Evolutionary conservation across 2,888 invertebrate genomes (phyloP), one percentile per base, ranked within the genome.

Genomic region (Chrysopilus asiliformis): DNA sequence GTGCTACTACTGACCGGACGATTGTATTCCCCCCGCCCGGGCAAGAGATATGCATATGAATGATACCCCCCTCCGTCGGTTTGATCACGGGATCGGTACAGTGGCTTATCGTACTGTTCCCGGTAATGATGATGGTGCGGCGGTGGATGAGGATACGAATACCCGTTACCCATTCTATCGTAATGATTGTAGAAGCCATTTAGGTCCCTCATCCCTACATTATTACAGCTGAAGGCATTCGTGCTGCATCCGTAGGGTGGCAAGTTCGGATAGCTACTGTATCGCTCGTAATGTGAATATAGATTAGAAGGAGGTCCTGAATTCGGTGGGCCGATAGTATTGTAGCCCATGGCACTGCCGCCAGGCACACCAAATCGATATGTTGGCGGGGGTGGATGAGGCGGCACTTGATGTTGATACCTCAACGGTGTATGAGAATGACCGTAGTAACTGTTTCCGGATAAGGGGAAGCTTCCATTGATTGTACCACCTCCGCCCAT

Each of bases 231-330:
- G 9, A 32, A 35, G 16, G 17, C 16, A 26, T 16, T 17, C 12
- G 14, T 25, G 17, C 22, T 28, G 20, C 28, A 38, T 15, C 16
- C 27, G 17, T 39, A 39, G 27, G 34, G 20, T 18, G 34, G 31
- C 5, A 34, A 30, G 31, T 34, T 34, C 25, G 34, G 17, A 26
- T 38, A 38, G 26, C 13, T 38, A 24, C 38, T 26, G 19, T 32
- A 38, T 32, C 38, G 32, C n/a, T 35, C 39, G 28, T 39, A 39
- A 27, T 27, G 26, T 15, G 20, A 19, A 25, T 38, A 34, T 13
- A 28, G 34, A 25, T 22, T 33, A 9, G 38, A 29, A 8, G 34
- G 30, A 25, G 38, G 33, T 18, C 22, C 29, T 28, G 35, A 20
- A 15, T 24, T 16, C 9, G 40, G 36, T 33, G 36, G 32, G 32